phyloP scores from a whole-genome alignment of 2,113 vertebrate genomes.

The Alligator sinensis region DNA sequence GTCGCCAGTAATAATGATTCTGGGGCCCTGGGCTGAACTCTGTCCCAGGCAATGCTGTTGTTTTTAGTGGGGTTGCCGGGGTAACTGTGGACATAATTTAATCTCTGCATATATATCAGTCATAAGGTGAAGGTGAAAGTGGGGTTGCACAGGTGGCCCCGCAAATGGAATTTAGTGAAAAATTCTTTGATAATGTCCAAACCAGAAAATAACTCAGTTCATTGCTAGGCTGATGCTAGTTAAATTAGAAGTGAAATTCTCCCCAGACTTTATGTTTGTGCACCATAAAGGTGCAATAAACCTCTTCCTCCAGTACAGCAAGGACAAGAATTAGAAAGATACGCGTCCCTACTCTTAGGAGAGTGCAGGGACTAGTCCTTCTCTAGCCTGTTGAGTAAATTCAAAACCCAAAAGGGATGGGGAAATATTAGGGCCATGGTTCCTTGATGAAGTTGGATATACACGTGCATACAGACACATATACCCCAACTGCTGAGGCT shows the following conservation, averaged over 20 bases:
- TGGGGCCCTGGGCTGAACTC: no score
- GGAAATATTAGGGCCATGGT: neutral
- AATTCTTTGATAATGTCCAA: neutral
- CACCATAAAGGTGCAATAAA: neutral
- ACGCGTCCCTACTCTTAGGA: neutral
- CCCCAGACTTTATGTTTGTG: neutral
- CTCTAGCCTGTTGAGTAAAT: neutral
- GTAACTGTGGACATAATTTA: neutral
- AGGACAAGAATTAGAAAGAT: neutral
- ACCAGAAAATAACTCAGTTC: neutral
- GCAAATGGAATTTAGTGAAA: neutral
- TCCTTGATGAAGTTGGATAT: neutral
- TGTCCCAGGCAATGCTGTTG: no score
- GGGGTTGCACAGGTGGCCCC: neutral
- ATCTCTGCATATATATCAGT: neutral
- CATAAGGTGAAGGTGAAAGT: neutral
- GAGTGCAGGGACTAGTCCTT: neutral
- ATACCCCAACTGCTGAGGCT: neutral
- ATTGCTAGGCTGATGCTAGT: neutral
- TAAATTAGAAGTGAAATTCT: conserved; percentile 6
- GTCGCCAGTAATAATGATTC: no score
- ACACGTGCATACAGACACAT: neutral
- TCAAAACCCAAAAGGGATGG: neutral
- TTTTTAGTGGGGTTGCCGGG: neutral
- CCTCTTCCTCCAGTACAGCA: neutral